Evolutionary conservation across 1,140 invertebrate species (phyloP), one percentile per base, ranked within the genome.

Genomic region (Lordiphosa stackelbergi): DNA sequence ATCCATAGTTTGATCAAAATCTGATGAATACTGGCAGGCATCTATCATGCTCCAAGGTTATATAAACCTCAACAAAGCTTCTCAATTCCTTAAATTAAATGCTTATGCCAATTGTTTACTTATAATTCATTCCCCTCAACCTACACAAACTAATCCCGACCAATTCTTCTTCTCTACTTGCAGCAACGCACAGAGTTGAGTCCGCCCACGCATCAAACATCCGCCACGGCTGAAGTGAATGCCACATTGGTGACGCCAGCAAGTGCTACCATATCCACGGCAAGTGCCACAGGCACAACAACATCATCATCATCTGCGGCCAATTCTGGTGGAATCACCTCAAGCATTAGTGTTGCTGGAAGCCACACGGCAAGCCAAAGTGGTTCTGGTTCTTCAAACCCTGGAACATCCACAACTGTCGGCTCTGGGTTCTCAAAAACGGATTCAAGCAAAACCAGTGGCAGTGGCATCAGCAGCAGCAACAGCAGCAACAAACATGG

Each of bases 181-280:
- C 66, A 87, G 85, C 85, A 87, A 86, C 85, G 83, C 53, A 87
- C 85, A 3, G 85, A 86, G 43, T 58, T 87, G 24, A 87, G 85
- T 66, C 85, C 85, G 31, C 85, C 85, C 42, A 75, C 85, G 53
- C 85, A 86, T 69, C 85, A 86, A 48, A 58, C 78, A 55, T 83
- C 77, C 37, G 77, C 72, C 41, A 83, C 77, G n/a, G 77, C 77
- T 3, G 77, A 83, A 38, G 77, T 83, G 40, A 83, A 83, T 56
- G 65, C 77, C 9, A 62, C 77, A 11, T 58, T 77, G 28, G 40
- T 63, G 12, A 69, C 42, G 35, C 54, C 53, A n/a, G 16, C 66
- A 47, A 79, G 52, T 42, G 68, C 77, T 31, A 66, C 85, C 56
- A 75, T 78, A 47, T 63, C 62, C 1, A 53, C 70, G 36, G 62